Evolutionary conservation across 1,140 invertebrate genomes (phyloP).

Genomic region (Zaprionus ornatus): DNA sequence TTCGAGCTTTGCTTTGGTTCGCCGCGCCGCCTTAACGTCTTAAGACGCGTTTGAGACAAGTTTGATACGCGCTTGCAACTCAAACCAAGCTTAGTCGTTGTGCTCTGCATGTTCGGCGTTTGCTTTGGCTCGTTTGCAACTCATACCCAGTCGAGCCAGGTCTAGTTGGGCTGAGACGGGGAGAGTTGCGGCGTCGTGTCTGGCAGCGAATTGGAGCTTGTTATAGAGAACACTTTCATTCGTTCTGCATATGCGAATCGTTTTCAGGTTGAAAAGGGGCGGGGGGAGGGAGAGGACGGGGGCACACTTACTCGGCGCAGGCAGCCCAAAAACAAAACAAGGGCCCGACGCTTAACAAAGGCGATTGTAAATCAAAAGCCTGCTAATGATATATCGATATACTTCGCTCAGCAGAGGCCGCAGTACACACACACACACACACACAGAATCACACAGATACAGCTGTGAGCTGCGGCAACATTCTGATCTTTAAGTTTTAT

Average conservation of each 20-base stretch:
- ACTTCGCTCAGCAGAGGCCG: constrained; percentile 30
- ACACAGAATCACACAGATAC: neutral
- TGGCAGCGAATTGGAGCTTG: constrained; percentile 42
- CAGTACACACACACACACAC: constrained; percentile 5
- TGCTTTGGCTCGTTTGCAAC: neutral
- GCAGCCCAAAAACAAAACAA: constrained; percentile 62
- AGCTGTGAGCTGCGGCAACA: constrained; percentile 40
- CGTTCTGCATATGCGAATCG: constrained; percentile 65
- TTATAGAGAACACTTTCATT: constrained; percentile 72
- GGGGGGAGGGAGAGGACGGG: constrained; percentile 22
- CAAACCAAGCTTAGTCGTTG: constrained; percentile 35
- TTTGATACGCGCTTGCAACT: constrained; percentile 58
- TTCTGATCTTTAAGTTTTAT: constrained; percentile 60
- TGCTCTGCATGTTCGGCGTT: constrained; percentile 5
- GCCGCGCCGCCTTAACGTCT: neutral
- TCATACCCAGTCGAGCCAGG: neutral
- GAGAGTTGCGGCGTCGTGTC: constrained; percentile 10
- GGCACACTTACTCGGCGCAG: constrained; percentile 25
- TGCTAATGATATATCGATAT: constrained; percentile 80
- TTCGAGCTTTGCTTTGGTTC: constrained; percentile 60
- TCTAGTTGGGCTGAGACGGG: neutral
- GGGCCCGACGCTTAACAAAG: constrained; percentile 56
- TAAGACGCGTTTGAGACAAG: constrained; percentile 67
- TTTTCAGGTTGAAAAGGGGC: constrained; percentile 57
- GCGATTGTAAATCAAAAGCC: constrained; percentile 76